Evolutionary conservation across 2,797 vertebrate genomes (phyloP).

Genomic region (Distichodus sexfasciatus): DNA sequence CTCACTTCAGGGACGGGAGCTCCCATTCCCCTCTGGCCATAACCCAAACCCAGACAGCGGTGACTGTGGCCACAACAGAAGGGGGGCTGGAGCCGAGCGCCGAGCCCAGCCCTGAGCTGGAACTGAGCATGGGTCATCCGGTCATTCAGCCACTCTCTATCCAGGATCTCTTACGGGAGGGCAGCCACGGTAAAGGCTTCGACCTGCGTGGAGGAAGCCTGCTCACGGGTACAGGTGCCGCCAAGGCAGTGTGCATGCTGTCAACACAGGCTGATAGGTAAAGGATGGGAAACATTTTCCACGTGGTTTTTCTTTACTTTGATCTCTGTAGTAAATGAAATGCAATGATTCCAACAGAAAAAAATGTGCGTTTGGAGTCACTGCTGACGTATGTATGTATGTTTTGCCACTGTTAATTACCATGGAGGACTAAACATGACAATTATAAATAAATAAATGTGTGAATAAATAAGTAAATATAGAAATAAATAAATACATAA

Average conservation of each 20-base stretch:
- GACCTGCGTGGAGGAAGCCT: conserved; percentile 85
- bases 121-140: conserved; percentile 76
- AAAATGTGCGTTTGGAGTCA: too few relatives aligned
- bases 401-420: background rate
- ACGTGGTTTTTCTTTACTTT: background rate
- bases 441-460: too few relatives aligned
- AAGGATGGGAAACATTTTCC: background rate
- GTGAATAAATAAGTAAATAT: too few relatives aligned
- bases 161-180: conserved; percentile 88
- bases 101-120: conserved; percentile 69
- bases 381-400: background rate
- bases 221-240: conserved; percentile 79
- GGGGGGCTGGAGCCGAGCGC: conserved; percentile 66
- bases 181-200: conserved; percentile 73
- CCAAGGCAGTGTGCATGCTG: conserved; percentile 87
- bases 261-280: conserved; percentile 94
- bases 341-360: too few relatives aligned
- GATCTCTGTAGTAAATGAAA: too few relatives aligned
- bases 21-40: conserved; percentile 81
- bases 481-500: too few relatives aligned
- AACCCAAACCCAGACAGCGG: conserved; percentile 84
- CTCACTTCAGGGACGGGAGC: conserved; percentile 87
- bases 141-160: conserved; percentile 87
- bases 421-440: too few relatives aligned
- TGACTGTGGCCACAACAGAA: conserved; percentile 61